Base-by-base conservation (phyloP, 2,797 vertebrate species). In the Acanthurus lineatus region DNA sequence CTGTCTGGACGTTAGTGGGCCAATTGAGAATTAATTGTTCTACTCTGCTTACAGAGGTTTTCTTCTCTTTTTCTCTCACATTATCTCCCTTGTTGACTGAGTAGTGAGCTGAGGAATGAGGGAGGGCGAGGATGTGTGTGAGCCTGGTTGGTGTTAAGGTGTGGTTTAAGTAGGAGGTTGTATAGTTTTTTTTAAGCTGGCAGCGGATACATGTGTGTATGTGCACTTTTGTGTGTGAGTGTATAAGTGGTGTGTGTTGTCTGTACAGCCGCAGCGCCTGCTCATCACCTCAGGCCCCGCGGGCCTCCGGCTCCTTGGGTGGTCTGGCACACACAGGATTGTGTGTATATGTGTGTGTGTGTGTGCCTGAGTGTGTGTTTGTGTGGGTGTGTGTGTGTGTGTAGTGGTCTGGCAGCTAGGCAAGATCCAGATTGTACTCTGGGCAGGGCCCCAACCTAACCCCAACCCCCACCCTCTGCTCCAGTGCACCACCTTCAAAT, bases 231-330 rank as follows among this genome's bases (percentile, higher is more conserved):
- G 16, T 88, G 92, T 91, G 90, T 85, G 81, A 53, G 71, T 65
- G 69, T 80, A 86, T 94, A 83, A 79, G 69, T 63, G 77, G 62
- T 85, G 81, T 88, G 94, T 91, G 91, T 91, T 93, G 85, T 93
- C 85, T 95, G 92, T 93, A 86, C 91, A 93, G 90, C 92, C 89
- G 77, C 92, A 94, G 93, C 77, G 68, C 89, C 92, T 94, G 91
- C 94, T 96, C 94, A 94, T 96, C 96, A 96, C 96, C 94, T 96
- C 92, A 90, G 93, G 94, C 95, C 95, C 91, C 79, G 53, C 85
- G 93, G 94, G 95, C 92, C 93, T 94, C 92, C 76, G 86, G 76
- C 96, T 96, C 91, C 92, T 90, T 97, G 96, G 96, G 96, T 97
- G 97, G 97, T 96, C 96, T 96, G 94, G 92, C 94, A 94, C 94